phyloP scores from a whole-genome alignment of 2,888 invertebrate species.

The Catocala nupta region DNA sequence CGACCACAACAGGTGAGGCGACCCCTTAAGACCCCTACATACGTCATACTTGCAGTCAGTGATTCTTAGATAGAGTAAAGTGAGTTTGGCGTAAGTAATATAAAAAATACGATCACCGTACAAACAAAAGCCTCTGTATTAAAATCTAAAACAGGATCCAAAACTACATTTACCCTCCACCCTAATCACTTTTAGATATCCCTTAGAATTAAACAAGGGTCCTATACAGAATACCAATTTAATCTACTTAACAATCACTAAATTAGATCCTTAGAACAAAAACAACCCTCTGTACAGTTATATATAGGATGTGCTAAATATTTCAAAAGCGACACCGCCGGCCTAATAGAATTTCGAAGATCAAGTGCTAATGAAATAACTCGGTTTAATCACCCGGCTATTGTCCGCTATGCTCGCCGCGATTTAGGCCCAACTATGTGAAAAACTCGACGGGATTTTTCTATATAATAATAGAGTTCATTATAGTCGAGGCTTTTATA shows the following conservation, averaged over 20 bases:
- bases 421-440: slow-evolving; percentile 34
- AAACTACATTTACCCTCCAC: too few relatives aligned
- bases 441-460: slow-evolving; percentile 16
- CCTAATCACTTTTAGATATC: too few relatives aligned
- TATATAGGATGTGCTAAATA: slow-evolving; percentile 46
- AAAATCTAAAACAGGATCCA: too few relatives aligned
- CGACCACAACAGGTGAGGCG: too few relatives aligned
- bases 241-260: slow-evolving; percentile 18
- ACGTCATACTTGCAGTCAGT: too few relatives aligned
- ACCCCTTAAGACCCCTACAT: too few relatives aligned
- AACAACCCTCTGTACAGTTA: slow-evolving; percentile 13
- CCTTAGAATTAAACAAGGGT: too few relatives aligned
- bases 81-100: too few relatives aligned
- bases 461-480: background rate
- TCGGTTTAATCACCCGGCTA: slow-evolving; percentile 64
- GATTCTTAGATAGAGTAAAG: too few relatives aligned
- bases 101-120: too few relatives aligned
- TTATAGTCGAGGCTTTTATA: too few relatives aligned
- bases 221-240: slow-evolving; percentile 10
- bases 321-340: slow-evolving; percentile 40
- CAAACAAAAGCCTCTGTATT: too few relatives aligned
- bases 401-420: slow-evolving; percentile 52
- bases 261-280: slow-evolving; percentile 34
- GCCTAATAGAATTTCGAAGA: slow-evolving; percentile 60
- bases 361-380: slow-evolving; percentile 72